Evolutionary conservation across 2,888 invertebrate species (phyloP), one percentile per base, ranked within the genome.

Genomic region (Drosophila sordidula): DNA sequence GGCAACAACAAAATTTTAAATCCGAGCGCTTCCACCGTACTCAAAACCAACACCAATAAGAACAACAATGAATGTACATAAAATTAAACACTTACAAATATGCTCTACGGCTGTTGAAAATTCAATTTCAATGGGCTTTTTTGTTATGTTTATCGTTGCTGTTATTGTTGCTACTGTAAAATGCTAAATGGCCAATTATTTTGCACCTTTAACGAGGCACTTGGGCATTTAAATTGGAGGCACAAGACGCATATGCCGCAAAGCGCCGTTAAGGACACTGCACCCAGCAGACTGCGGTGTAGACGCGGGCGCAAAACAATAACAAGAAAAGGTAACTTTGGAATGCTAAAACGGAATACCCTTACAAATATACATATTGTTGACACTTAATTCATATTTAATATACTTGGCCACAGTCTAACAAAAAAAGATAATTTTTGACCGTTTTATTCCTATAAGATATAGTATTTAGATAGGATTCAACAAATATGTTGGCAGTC

Each of bases 111-210:
- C 42, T 5, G 25, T 49, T 42, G 39, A 41, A 61, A 63, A 65
- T 78, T 78, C 66, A 70, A 72, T 78, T 80, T 78, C 0, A 26
- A 36, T 36, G 18, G 25, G 32, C 41, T 36, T 1, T 50, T 6
- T 26, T 46, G 3, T 36, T 55, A 26, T 52, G 57, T 1, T 55
- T 68, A 25, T 16, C 12, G 6, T 14, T 36, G 3, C 41, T 63
- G 6, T 14, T 42, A 4, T 29, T 55, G 25, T 49, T 57, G 45
- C 32, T 14, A 66, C 44, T 71, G 75, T 79, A 61, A 79, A 83
- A 61, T 61, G 45, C 51, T 59, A 81, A 81, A 81, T 75, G 71
- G 87, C 77, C 84, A 84, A 84, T 87, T 77, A 75, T 64, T 72
- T 73, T 64, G 58, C 81, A 74, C 73, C 81, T 71, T 67, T 50